These are phyloP conservation scores for Trissonchulus latispiculum DNA, from an alignment of 2,888 invertebrate species.

Conservation along the genomic window DNA sequence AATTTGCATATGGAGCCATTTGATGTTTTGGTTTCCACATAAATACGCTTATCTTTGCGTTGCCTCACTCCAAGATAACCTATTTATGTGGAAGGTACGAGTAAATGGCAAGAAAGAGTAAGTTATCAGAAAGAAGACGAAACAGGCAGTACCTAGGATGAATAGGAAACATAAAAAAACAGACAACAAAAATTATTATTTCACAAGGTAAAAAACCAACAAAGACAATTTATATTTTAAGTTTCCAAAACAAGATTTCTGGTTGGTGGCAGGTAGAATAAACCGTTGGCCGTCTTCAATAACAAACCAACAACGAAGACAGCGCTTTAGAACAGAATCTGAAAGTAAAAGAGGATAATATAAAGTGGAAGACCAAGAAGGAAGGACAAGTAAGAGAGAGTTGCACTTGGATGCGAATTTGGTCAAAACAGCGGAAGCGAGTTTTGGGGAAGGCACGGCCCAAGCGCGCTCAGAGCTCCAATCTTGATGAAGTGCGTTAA, in stretches of 20 bases:
- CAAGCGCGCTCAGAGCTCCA: neutral
- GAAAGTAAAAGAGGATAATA: neutral
- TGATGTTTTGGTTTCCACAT: too few relatives aligned
- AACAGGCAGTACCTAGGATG: neutral
- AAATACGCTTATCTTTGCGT: neutral
- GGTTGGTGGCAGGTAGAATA: neutral
- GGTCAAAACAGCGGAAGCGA: neutral
- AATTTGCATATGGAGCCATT: neutral
- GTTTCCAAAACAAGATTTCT: neutral
- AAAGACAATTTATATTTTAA: neutral
- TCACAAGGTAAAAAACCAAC: neutral
- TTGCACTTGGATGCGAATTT: neutral
- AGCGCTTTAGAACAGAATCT: neutral
- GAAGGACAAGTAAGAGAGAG: neutral
- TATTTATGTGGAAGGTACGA: neutral
- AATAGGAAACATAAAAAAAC: too few relatives aligned
- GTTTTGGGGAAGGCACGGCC: neutral
- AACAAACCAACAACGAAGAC: neutral
- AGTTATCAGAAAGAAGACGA: neutral
- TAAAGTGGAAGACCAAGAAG: neutral
- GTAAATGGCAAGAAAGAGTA: neutral
- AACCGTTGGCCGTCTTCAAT: neutral
- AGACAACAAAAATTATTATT: too few relatives aligned
- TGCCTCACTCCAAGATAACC: neutral
- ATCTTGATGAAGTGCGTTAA: neutral